phyloP scores from a whole-genome alignment of 2,888 invertebrate genomes.

The Nycteola revayana region DNA sequence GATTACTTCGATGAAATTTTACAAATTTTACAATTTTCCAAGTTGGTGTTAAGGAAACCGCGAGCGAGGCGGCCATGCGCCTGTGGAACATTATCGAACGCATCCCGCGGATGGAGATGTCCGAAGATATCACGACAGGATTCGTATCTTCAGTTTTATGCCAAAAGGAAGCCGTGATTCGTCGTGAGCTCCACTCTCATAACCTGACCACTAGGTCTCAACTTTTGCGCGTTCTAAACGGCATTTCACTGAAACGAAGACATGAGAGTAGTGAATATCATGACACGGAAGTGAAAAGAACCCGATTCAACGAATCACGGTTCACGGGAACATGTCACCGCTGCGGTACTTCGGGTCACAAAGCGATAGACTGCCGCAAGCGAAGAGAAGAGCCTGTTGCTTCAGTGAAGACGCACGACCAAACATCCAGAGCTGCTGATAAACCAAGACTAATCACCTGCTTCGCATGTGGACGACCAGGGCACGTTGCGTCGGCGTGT shows the following conservation, averaged over 20 bases:
- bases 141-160: not conserved
- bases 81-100: conserved; percentile 2
- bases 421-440: not conserved
- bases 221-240: not conserved
- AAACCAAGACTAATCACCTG: not conserved
- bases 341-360: not conserved
- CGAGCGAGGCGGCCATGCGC: conserved; percentile 1
- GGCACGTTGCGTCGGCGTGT: conserved; percentile 8
- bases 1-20: not conserved
- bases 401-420: not conserved
- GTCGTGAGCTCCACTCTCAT: not conserved
- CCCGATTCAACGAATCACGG: not conserved
- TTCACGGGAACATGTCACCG: not conserved
- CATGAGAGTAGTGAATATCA: not conserved
- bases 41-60: not conserved
- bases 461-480: conserved; percentile 5
- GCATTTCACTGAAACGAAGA: not conserved
- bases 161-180: not conserved
- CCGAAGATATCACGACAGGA: conserved; percentile 2
- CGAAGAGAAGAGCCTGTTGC: not conserved
- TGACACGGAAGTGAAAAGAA: not conserved
- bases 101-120: conserved; percentile 1
- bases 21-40: too few relatives aligned
- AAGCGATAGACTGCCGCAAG: not conserved
- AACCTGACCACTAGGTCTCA: not conserved